Conservation (phyloP, 2,888 invertebrate species). For the Leptogaster cylindrica region DNA sequence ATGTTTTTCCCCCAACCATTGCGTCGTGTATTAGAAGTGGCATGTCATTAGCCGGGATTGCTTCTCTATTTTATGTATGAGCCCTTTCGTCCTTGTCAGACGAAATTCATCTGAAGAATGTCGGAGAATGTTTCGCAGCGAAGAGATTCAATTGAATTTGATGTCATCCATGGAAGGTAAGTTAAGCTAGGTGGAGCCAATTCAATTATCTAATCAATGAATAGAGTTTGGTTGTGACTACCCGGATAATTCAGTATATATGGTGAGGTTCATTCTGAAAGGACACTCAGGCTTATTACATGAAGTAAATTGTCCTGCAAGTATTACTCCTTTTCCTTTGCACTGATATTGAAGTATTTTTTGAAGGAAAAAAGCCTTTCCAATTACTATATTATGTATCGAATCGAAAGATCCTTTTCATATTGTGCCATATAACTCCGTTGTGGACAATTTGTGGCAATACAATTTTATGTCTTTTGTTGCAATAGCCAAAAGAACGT, state of each 20-base stretch:
- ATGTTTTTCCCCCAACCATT: neutral
- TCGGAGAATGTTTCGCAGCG: neutral
- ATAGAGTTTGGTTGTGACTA: neutral
- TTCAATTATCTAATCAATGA: conserved; percentile 43
- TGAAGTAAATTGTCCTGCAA: no score
- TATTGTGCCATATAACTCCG: no score
- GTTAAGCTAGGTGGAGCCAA: conserved; percentile 21
- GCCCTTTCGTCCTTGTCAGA: conserved; percentile 32
- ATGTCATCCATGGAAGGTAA: conserved; percentile 35
- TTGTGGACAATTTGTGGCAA: no score
- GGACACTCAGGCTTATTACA: no score
- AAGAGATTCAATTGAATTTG: conserved; percentile 39
- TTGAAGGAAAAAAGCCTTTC: no score
- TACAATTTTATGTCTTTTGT: no score
- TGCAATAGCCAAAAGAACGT: no score
- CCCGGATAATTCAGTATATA: neutral
- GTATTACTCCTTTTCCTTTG: no score
- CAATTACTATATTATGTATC: no score
- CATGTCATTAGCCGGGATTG: conserved; percentile 43
- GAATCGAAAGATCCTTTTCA: no score
- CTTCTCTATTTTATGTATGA: conserved; percentile 43
- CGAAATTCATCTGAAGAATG: conserved; percentile 31
- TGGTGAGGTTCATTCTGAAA: no score
- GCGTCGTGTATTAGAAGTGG: conserved; percentile 30
- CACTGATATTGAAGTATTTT: no score